Evolutionary conservation across 2,113 vertebrate genomes (phyloP).

Genomic region (Halcyon malimbica): DNA sequence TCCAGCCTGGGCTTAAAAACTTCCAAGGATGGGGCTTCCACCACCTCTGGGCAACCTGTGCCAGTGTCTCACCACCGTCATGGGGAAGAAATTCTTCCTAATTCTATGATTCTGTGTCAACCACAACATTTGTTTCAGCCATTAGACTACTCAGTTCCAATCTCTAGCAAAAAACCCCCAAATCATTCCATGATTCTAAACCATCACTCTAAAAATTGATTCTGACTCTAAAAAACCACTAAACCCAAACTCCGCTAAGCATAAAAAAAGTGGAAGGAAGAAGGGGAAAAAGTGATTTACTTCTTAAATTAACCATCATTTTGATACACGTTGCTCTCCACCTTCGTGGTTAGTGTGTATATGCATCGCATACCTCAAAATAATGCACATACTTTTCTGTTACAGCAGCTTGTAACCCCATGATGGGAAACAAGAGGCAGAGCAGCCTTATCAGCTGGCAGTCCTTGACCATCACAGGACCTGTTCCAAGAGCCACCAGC

Average conservation of each 20-base stretch:
- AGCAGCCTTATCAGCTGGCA: background rate
- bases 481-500: background rate
- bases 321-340: background rate
- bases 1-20: too few relatives aligned
- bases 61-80: too few relatives aligned
- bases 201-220: background rate
- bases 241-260: rapidly evolving
- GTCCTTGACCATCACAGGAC: background rate
- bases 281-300: background rate
- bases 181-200: background rate
- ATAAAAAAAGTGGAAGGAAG: background rate
- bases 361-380: rapidly evolving
- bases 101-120: background rate
- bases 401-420: background rate
- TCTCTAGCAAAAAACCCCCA: background rate
- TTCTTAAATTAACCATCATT: background rate
- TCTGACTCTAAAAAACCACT: background rate
- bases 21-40: too few relatives aligned
- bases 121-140: background rate
- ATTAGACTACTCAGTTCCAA: background rate
- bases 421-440: background rate
- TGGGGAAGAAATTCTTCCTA: too few relatives aligned
- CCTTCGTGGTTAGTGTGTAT: background rate
- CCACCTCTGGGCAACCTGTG: too few relatives aligned
- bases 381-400: background rate